Conservation (phyloP, 2,113 vertebrate species). For the Tenebrosternarchus preto region DNA sequence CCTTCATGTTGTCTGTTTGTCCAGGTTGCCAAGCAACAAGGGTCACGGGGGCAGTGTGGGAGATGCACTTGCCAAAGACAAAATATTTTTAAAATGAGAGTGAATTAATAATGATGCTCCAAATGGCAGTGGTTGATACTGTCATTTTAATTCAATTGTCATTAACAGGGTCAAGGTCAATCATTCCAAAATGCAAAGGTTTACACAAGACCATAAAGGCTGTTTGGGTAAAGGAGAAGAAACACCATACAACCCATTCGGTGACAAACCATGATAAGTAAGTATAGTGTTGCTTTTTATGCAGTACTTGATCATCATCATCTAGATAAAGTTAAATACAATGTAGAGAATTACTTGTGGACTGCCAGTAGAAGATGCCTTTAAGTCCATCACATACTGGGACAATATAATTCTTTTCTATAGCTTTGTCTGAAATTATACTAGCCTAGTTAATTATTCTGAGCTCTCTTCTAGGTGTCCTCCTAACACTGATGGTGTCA, state of each 20-base stretch:
- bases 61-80: conserved; percentile 5
- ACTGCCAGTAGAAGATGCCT: background rate
- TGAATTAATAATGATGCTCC: background rate
- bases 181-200: conserved; percentile 26
- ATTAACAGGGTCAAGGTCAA: background rate
- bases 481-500: conserved; percentile 65
- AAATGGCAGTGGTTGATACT: background rate
- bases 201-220: background rate
- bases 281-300: background rate
- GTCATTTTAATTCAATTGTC: background rate
- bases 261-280: conserved; percentile 57
- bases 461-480: conserved; percentile 62
- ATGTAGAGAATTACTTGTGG: background rate
- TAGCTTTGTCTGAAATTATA: conserved; percentile 4
- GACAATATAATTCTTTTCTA: background rate
- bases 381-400: background rate
- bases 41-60: conserved; percentile 15
- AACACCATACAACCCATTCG: conserved; percentile 21
- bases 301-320: background rate
- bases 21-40: conserved; percentile 63
- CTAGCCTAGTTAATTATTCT: background rate
- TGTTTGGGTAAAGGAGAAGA: background rate
- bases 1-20: conserved; percentile 57
- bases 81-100: background rate
- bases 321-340: no score